Evolutionary conservation across 2,888 invertebrate species (phyloP), one percentile per base, ranked within the genome.

Genomic region (Drosophila vallismaia): DNA sequence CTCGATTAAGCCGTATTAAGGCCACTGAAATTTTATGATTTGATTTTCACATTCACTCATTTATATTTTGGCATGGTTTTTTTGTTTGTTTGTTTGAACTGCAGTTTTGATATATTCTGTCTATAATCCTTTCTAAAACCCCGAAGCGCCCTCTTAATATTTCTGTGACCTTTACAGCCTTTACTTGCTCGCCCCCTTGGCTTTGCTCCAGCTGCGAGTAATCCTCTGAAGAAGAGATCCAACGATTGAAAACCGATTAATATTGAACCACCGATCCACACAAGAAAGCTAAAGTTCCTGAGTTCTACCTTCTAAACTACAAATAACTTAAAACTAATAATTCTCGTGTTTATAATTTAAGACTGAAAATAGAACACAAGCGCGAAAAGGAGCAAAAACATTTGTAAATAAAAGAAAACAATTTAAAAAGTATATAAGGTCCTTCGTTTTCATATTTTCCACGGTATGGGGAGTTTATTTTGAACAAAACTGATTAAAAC

Each of bases 121-220:
- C 31, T 24, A 31, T 31, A 50, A 58, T 19, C 19, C 19, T 19
- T 33, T 33, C 7, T 46, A n/a, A n/a, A 14, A 14, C 45, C 42
- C 46, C 36, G 31, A 44, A 64, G 42, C 40, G 38, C 58, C 7
- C 68, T 71, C 54, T 68, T 55, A 40, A 73, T 51, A 46, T n/a
- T 49, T 44, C 26, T 52, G 55, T 55, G 48, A 52, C 64, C 49
- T 49, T 89, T 90, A 44, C 88, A 91, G 91, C 86, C 63, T 80
- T 76, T 71, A 60, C 88, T 88, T 90, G 80, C 77, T 89, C 70
- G 62, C 89, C 69, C 74, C 82, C 44, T 64, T 89, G 56, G 57
- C 88, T 44, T 90, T 90, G 89, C 81, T 90, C 64, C 78, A 81
- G 59, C 71, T 74, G 12, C 81, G 81, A 42, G 31, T 50, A 53